phyloP scores from a whole-genome alignment of 2,113 vertebrate genomes.

The Ciconia stormi region DNA sequence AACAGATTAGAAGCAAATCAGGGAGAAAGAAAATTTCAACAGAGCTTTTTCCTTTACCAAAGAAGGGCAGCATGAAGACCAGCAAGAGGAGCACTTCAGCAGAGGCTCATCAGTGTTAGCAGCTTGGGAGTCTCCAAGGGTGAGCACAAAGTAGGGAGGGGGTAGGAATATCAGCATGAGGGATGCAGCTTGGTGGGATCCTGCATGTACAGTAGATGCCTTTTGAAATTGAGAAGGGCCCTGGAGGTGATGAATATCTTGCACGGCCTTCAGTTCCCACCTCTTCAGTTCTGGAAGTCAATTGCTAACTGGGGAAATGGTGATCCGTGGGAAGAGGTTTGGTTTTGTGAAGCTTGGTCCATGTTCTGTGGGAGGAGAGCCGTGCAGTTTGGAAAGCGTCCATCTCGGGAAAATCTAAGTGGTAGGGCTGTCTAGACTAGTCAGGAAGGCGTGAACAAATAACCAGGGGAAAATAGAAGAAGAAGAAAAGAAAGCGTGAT shows the following conservation, averaged over 20 bases:
- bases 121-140: not conserved
- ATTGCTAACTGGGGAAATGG: not conserved
- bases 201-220: not conserved
- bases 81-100: not conserved
- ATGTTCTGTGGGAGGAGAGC: not conserved
- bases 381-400: not conserved
- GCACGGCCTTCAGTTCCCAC: not conserved
- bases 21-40: not conserved
- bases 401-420: not conserved
- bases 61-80: not conserved
- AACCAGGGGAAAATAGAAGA: not conserved
- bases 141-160: rapidly evolving
- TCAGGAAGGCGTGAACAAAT: slow-evolving; percentile 17
- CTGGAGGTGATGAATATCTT: not conserved
- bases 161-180: not conserved
- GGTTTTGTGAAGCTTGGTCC: slow-evolving; percentile 35
- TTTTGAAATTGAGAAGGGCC: not conserved
- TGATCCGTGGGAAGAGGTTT: not conserved
- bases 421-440: slow-evolving; percentile 56
- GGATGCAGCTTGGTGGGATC: not conserved
- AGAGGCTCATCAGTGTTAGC: not conserved
- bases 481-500: not conserved
- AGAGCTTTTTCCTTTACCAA: not conserved
- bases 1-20: not conserved
- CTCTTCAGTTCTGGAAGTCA: not conserved